Evolutionary conservation across 2,113 vertebrate species (phyloP), one percentile per base, ranked within the genome.

Genomic region (Phoxinus phoxinus): DNA sequence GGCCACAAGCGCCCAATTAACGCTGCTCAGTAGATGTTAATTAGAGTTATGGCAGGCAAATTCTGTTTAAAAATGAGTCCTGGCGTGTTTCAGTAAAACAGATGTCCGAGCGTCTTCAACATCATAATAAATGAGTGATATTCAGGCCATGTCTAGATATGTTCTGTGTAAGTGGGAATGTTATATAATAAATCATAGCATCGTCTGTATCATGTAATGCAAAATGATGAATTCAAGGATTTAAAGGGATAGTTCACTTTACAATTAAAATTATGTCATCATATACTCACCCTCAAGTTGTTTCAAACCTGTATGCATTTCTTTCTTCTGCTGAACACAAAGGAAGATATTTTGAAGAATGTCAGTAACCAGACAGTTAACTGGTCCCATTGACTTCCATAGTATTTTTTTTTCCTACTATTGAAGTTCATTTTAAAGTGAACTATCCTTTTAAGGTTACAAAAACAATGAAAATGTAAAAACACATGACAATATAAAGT

Each of bases 1-100:
- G 65, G 51, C 76, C 76, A 73, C 65, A 37, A 80, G 48, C 7
- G 10, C 35, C 21, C 72, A 80, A 85, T 72, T 80, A 72, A 59
- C 21, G 19, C n/a, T 81, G 56, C 12, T 41, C 2, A 58, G 71
- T 44, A 23, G 13, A 71, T 48, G 44, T 69, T 46, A 71, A 79
- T 85, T 79, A 78, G 9, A 77, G 58, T 30, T 46, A 44, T 63
- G 56, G 72, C 69, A 59, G 53, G 67, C 53, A 86, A 19, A 81
- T 58, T 8, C 41, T 27, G 9, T 71, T 46, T 71, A 71, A 15
- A 32, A 67, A 76, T 37, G 32, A 56, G 12, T 85, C 30, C 32
- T 37, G 19, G 19, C 11, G 51, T 32, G 51, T 71, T 37, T 44
- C 23, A 9, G 30, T 78, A 6, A n/a, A 78, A 65, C 74, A 73